A percentile compares a stretch with the other conserved stretches of the same genome.
Conservation (phyloP, 2,888 invertebrate species). For the Latrodectus hesperus region DNA sequence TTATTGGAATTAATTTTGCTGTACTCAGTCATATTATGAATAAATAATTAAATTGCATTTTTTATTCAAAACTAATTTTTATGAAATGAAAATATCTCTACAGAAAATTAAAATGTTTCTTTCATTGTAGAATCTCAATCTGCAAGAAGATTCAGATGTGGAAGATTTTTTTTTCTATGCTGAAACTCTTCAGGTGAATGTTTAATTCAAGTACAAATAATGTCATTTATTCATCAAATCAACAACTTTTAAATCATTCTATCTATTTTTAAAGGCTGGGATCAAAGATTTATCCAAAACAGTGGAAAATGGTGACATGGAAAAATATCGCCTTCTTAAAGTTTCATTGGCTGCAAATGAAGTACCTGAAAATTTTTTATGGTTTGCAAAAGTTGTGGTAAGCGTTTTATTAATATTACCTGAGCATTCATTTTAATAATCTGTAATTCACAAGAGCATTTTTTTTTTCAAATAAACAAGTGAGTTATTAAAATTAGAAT, state of each 20-base stretch:
- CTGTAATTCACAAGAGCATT: too few relatives aligned
- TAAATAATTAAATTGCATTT: too few relatives aligned
- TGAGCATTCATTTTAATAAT: too few relatives aligned
- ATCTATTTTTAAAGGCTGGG: constrained; percentile 34
- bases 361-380: constrained; percentile 51
- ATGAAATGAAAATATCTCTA: too few relatives aligned
- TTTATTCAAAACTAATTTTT: too few relatives aligned
- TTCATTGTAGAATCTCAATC: neutral
- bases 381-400: constrained; percentile 67
- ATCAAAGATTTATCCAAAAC: constrained; percentile 48
- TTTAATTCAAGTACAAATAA: neutral
- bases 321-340: constrained; percentile 38
- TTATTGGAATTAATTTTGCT: too few relatives aligned
- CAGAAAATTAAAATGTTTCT: neutral
- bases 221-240: neutral
- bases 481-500: too few relatives aligned
- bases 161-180: constrained; percentile 20
- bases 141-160: constrained; percentile 3
- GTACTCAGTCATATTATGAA: too few relatives aligned
- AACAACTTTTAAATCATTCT: neutral
- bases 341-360: constrained; percentile 10
- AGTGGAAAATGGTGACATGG: constrained; percentile 52
- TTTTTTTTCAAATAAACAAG: too few relatives aligned
- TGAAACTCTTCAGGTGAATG: constrained; percentile 29
- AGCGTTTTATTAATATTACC: neutral